Conservation (phyloP, 2,113 vertebrate genomes). For the Pyxicephalus adspersus region DNA sequence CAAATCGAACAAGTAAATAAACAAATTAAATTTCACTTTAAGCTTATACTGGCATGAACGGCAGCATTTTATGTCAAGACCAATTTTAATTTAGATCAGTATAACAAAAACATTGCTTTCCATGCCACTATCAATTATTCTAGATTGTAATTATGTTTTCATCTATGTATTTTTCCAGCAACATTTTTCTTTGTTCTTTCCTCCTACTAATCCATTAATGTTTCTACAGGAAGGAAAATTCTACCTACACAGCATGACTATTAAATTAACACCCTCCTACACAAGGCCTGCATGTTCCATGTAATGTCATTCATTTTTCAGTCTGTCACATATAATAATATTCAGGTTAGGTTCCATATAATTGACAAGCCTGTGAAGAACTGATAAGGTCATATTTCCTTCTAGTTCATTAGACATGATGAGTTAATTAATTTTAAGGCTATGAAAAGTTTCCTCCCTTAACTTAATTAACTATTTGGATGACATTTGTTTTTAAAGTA, state of each 20-base stretch:
- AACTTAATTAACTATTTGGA: constrained; percentile 23
- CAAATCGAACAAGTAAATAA: neutral
- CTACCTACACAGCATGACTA: constrained; percentile 44
- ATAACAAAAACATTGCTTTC: neutral
- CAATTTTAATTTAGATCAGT: neutral
- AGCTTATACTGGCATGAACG: neutral
- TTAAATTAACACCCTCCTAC: constrained; percentile 44
- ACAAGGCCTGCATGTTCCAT: constrained; percentile 42
- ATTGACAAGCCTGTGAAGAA: constrained; percentile 49
- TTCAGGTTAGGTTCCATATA: constrained; percentile 32
- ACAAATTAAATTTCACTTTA: neutral
- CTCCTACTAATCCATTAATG: constrained; percentile 41
- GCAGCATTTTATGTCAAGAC: neutral
- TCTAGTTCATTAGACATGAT: constrained; percentile 53
- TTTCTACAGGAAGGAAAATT: constrained; percentile 16
- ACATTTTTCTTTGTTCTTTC: constrained; percentile 9
- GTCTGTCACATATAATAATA: constrained; percentile 43
- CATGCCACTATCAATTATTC: constrained; percentile 4
- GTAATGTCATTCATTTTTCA: constrained; percentile 50
- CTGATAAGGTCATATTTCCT: constrained; percentile 55
- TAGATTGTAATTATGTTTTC: constrained; percentile 29
- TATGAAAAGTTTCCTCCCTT: constrained; percentile 24
- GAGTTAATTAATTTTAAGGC: constrained; percentile 50
- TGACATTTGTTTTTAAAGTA: neutral
- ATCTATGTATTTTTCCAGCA: constrained; percentile 3